phyloP scores from a whole-genome alignment of 2,888 invertebrate genomes.

The Laspeyria flexula region DNA sequence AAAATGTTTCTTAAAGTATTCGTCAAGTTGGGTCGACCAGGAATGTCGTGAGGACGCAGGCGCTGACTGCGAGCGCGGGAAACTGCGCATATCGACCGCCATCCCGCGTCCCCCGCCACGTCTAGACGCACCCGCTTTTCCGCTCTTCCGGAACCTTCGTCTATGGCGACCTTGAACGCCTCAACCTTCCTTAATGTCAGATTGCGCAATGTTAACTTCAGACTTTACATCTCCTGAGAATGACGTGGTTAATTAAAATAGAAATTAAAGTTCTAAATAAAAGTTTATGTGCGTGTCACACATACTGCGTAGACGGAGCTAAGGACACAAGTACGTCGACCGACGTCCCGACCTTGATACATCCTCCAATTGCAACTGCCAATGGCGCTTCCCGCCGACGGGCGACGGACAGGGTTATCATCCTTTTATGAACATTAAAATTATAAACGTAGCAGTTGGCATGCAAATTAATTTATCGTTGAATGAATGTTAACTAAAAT shows the following conservation, averaged over 20 bases:
- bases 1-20: conserved; percentile 57
- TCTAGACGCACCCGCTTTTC: conserved; percentile 82
- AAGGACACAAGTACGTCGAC: conserved; percentile 72
- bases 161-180: conserved; percentile 83
- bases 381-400: conserved; percentile 59
- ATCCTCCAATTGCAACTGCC: conserved; percentile 63
- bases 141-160: conserved; percentile 83
- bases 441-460: conserved; percentile 38
- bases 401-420: conserved; percentile 72
- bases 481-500: not conserved
- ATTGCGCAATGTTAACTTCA: conserved; percentile 68
- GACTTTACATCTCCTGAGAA: conserved; percentile 56
- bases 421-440: conserved; percentile 56
- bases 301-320: conserved; percentile 43
- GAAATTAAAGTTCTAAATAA: conserved; percentile 46
- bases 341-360: conserved; percentile 76
- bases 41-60: conserved; percentile 73
- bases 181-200: conserved; percentile 82
- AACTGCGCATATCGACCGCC: conserved; percentile 83
- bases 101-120: conserved; percentile 72
- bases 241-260: conserved; percentile 62
- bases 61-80: conserved; percentile 81
- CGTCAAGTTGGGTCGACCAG: conserved; percentile 63
- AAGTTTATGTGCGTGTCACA: conserved; percentile 38
- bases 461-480: not conserved